Evolutionary conservation across 2,797 vertebrate species (phyloP).

Genomic region (Chromobotia macracanthus): DNA sequence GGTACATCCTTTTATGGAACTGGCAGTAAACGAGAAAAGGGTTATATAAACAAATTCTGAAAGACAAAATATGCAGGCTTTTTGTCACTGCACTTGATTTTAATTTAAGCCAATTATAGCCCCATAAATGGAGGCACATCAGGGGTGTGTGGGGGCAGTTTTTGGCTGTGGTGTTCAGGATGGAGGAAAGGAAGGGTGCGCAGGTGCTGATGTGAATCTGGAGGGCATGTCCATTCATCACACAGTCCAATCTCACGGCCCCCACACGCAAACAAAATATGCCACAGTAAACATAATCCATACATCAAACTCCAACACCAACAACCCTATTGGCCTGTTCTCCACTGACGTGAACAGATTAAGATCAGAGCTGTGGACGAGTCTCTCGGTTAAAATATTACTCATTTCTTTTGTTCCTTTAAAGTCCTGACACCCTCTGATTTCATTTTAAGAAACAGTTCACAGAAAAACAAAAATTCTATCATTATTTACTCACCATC

Average conservation of each 20-base stretch:
- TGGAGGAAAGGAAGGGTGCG: slow-evolving; percentile 68
- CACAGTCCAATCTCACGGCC: slow-evolving; percentile 74
- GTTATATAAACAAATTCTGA: slow-evolving; percentile 49
- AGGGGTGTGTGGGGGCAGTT: slow-evolving; percentile 47
- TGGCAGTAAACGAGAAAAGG: slow-evolving; percentile 50
- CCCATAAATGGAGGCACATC: slow-evolving; percentile 60
- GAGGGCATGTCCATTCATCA: slow-evolving; percentile 85
- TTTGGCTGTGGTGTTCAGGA: slow-evolving; percentile 41
- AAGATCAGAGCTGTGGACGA: slow-evolving; percentile 27
- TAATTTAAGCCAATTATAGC: slow-evolving; percentile 58
- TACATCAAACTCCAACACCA: slow-evolving; percentile 77
- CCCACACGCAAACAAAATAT: slow-evolving; percentile 79
- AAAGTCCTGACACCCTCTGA: slow-evolving; percentile 51
- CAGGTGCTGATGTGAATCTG: slow-evolving; percentile 77
- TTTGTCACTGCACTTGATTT: slow-evolving; percentile 49
- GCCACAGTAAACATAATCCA: slow-evolving; percentile 87
- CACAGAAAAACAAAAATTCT: slow-evolving; percentile 6
- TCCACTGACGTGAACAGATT: slow-evolving; percentile 55
- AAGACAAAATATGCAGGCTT: slow-evolving; percentile 33
- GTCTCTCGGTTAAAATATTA: slow-evolving; percentile 40
- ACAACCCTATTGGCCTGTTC: slow-evolving; percentile 68
- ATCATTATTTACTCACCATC: not conserved
- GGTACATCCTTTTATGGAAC: slow-evolving; percentile 29
- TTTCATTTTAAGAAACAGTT: not conserved
- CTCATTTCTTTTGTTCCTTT: slow-evolving; percentile 28